A percentile compares a stretch with the other conserved stretches of the same genome.
Conservation (phyloP, 2,113 vertebrate species). For the Myiozetetes cayanensis region DNA sequence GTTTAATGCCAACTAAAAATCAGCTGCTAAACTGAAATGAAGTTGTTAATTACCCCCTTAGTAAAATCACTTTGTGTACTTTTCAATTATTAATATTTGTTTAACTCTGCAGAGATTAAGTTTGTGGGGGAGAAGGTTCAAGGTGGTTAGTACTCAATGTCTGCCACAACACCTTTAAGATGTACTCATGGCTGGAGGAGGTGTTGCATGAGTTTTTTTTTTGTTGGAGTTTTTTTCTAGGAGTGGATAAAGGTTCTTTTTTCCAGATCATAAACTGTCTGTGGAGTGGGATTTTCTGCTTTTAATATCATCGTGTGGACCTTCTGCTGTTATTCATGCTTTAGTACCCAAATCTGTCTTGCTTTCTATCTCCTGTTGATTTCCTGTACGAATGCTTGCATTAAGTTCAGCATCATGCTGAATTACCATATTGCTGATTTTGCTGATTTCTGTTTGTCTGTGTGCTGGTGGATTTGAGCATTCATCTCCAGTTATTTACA, state of each 20-base stretch:
- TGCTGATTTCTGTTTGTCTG: not conserved
- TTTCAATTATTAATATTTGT: constrained; percentile 35
- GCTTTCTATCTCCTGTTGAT: not conserved
- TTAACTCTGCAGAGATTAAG: not conserved
- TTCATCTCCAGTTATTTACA: not conserved
- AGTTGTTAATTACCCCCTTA: constrained; percentile 10
- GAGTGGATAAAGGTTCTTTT: not conserved
- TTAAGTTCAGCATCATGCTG: not conserved
- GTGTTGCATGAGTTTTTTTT: not conserved
- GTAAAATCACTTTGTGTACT: constrained; percentile 19
- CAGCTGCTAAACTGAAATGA: constrained; percentile 30
- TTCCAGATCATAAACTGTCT: not conserved
- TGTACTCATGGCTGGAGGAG: not conserved
- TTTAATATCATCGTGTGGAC: not conserved
- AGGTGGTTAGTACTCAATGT: not conserved
- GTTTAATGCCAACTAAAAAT: constrained; percentile 18
- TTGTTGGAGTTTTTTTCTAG: not conserved
- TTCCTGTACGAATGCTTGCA: not conserved
- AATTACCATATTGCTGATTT: constrained; percentile 2
- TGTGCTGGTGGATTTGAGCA: not conserved
- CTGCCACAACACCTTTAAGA: not conserved
- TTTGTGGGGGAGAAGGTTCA: not conserved
- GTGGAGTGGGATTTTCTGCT: not conserved
- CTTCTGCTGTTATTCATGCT: not conserved
- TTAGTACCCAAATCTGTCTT: not conserved